Evolutionary conservation across 2,113 vertebrate genomes (phyloP).

Genomic region (Raja brachyura): DNA sequence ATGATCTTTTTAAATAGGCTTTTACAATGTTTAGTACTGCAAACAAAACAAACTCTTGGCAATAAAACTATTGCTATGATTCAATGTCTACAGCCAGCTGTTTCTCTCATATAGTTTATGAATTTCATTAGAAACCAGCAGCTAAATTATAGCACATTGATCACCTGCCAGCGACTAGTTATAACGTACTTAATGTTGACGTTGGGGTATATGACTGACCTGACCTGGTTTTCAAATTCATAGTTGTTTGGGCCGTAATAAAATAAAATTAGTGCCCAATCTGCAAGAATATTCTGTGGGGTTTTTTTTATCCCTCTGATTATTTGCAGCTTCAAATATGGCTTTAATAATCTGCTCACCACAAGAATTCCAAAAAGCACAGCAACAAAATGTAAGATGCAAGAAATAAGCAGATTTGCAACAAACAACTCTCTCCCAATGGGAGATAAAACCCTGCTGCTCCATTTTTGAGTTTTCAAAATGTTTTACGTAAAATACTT

Average conservation of each 20-base stretch:
- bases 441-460: not conserved
- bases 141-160: conserved; percentile 7
- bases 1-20: conserved; percentile 20
- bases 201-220: not conserved
- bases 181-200: conserved; percentile 6
- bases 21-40: not conserved
- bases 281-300: not conserved
- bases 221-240: not conserved
- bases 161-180: not conserved
- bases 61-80: not conserved
- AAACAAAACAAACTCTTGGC: conserved; percentile 5
- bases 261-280: not conserved
- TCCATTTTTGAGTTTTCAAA: not conserved
- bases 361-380: not conserved
- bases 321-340: not conserved
- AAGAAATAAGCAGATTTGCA: not conserved
- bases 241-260: not conserved
- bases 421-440: not conserved
- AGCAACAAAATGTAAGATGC: not conserved
- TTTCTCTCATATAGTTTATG: not conserved
- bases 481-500: not conserved
- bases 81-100: not conserved
- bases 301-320: not conserved
- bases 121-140: not conserved
- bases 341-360: not conserved